These are phyloP conservation scores for Quadriops clusia DNA, from an alignment of 2,888 invertebrate species.

Conservation along the genomic window DNA sequence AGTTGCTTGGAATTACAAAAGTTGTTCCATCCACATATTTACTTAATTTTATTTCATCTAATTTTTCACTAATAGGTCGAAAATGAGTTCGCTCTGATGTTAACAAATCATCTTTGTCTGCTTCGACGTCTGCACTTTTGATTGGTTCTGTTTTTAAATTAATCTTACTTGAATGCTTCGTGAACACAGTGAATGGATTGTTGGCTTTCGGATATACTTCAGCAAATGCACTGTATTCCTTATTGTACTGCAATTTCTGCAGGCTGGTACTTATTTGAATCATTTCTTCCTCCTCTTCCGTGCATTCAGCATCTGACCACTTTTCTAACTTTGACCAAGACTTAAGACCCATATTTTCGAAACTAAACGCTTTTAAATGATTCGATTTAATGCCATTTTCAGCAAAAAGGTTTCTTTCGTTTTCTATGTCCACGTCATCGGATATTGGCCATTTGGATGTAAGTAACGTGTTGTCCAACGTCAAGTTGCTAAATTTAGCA, in stretches of 20 bases:
- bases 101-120: conserved; percentile 59
- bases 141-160: neutral
- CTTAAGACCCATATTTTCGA: conserved; percentile 7
- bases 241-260: conserved; percentile 49
- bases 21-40: conserved; percentile 58
- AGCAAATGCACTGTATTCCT: conserved; percentile 48
- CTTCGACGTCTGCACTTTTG: conserved; percentile 1
- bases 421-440: conserved; percentile 20
- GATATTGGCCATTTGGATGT: conserved; percentile 12
- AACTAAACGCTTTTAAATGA: conserved; percentile 8
- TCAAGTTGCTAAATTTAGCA: conserved; percentile 22
- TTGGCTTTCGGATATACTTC: conserved; percentile 38
- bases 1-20: conserved; percentile 51
- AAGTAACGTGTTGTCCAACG: conserved; percentile 18
- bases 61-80: conserved; percentile 54
- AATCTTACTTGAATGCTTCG: neutral
- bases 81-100: conserved; percentile 74
- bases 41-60: conserved; percentile 34
- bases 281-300: conserved; percentile 25
- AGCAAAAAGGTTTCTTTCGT: conserved; percentile 32
- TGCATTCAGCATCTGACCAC: conserved; percentile 22
- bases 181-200: conserved; percentile 1
- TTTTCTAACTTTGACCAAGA: conserved; percentile 21
- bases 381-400: conserved; percentile 30
- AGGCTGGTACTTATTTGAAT: conserved; percentile 27